A percentile compares a stretch with the other conserved stretches of the same genome.
phyloP scores from a whole-genome alignment of 2,888 invertebrate species.

The Rhabditophanes sp. region DNA sequence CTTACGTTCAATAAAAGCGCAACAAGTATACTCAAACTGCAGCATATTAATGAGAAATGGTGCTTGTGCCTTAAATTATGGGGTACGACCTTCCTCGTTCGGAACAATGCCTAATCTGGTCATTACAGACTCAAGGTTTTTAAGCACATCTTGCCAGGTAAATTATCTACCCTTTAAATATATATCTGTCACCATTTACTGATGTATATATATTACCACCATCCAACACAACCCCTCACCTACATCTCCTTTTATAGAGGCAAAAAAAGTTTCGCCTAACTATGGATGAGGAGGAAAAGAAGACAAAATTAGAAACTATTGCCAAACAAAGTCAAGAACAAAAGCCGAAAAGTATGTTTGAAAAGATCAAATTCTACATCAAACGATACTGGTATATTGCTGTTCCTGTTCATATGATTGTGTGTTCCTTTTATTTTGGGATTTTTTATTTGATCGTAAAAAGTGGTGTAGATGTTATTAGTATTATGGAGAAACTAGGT shows the following conservation, averaged over 20 bases:
- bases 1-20: no score
- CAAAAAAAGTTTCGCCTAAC: no score
- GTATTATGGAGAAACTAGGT: constrained; percentile 60
- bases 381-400: constrained; percentile 68
- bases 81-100: no score
- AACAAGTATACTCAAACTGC: no score
- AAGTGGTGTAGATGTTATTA: constrained; percentile 76
- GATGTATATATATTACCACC: neutral
- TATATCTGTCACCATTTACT: neutral
- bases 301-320: neutral
- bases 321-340: constrained; percentile 13
- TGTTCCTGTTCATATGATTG: constrained; percentile 74
- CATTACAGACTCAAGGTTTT: no score
- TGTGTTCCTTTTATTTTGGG: constrained; percentile 73
- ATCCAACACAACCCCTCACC: no score
- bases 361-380: constrained; percentile 38
- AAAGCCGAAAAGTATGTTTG: constrained; percentile 23
- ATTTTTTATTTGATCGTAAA: constrained; percentile 55
- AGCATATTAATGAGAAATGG: no score
- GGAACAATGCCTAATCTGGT: no score
- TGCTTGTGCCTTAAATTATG: no score
- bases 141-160: no score
- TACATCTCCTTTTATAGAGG: no score
- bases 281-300: neutral
- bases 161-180: no score